A percentile compares a stretch with the other conserved stretches of the same genome.
phyloP scores from a whole-genome alignment of 1,140 invertebrate species.

The Drosophila neocordata region DNA sequence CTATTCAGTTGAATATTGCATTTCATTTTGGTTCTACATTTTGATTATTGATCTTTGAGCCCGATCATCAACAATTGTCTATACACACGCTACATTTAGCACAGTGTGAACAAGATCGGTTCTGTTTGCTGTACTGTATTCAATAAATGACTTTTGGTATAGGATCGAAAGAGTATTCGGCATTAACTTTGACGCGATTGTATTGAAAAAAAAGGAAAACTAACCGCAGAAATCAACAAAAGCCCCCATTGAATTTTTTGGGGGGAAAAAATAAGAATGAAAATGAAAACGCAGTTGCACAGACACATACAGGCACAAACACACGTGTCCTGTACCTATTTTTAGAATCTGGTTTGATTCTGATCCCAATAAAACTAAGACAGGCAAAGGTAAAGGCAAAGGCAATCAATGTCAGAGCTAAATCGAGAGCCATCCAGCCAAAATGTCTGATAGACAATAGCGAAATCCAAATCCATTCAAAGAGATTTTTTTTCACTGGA shows the following conservation, averaged over 20 bases:
- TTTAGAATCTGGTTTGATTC: slow-evolving; percentile 23
- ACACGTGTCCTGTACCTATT: slow-evolving; percentile 53
- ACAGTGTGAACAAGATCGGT: slow-evolving; percentile 66
- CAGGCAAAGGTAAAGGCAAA: slow-evolving; percentile 60
- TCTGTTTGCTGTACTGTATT: too few species aligned
- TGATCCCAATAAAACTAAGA: slow-evolving; percentile 63
- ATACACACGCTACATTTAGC: slow-evolving; percentile 68
- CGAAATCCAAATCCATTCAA: slow-evolving; percentile 45
- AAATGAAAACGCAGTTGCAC: slow-evolving; percentile 36
- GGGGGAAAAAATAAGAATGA: slow-evolving; percentile 35
- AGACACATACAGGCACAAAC: not conserved
- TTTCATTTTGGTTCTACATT: slow-evolving; percentile 33
- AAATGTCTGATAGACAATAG: slow-evolving; percentile 30
- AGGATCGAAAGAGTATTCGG: not conserved
- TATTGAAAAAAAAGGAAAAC: slow-evolving; percentile 45
- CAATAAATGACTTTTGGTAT: slow-evolving; percentile 64
- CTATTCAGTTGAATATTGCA: slow-evolving; percentile 32
- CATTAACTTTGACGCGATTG: slow-evolving; percentile 64
- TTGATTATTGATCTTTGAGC: slow-evolving; percentile 32
- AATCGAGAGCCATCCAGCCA: slow-evolving; percentile 17
- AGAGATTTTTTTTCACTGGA: slow-evolving; percentile 69
- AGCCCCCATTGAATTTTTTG: slow-evolving; percentile 26
- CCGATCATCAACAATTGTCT: slow-evolving; percentile 16
- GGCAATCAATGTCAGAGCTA: slow-evolving; percentile 74
- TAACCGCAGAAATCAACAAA: slow-evolving; percentile 70